Conservation (phyloP, 2,797 vertebrate species). For the Knipowitschia caucasica region DNA sequence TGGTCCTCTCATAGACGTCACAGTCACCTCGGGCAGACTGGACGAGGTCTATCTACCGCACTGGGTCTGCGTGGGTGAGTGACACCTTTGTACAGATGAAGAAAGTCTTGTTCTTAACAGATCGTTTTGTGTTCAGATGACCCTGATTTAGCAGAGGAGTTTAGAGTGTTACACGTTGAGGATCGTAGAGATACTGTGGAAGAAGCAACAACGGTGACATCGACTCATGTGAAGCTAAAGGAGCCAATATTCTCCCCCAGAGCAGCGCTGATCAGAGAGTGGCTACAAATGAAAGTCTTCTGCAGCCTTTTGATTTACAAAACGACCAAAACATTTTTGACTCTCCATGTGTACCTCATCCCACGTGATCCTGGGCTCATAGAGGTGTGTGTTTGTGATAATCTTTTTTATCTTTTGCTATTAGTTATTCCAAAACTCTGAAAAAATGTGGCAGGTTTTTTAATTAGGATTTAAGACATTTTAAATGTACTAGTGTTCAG, state of each 20-base stretch:
- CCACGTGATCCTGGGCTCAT: constrained; percentile 15
- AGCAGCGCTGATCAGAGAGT: constrained; percentile 16
- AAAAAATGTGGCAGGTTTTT: too few species aligned
- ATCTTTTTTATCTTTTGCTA: too few species aligned
- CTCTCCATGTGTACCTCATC: constrained; percentile 32
- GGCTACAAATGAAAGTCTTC: constrained; percentile 12
- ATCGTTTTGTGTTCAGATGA: not conserved
- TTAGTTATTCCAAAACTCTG: too few species aligned
- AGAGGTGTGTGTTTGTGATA: too few species aligned
- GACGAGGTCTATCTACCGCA: constrained; percentile 41
- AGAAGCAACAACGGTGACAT: constrained; percentile 17
- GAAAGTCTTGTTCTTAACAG: not conserved
- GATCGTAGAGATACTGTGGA: constrained; percentile 17
- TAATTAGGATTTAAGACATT: too few species aligned
- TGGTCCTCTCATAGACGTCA: constrained; percentile 49
- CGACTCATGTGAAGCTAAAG: constrained; percentile 28
- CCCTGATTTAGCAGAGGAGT: not conserved
- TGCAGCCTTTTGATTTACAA: constrained; percentile 30
- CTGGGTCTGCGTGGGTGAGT: constrained; percentile 29
- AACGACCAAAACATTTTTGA: constrained; percentile 11
- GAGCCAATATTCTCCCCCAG: constrained; percentile 26
- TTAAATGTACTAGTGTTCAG: too few species aligned
- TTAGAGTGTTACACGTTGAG: constrained; percentile 32
- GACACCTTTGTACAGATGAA: not conserved
- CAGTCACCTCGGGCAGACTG: constrained; percentile 26